Conservation (phyloP, 2,113 vertebrate species). For the Varanus salvator region DNA sequence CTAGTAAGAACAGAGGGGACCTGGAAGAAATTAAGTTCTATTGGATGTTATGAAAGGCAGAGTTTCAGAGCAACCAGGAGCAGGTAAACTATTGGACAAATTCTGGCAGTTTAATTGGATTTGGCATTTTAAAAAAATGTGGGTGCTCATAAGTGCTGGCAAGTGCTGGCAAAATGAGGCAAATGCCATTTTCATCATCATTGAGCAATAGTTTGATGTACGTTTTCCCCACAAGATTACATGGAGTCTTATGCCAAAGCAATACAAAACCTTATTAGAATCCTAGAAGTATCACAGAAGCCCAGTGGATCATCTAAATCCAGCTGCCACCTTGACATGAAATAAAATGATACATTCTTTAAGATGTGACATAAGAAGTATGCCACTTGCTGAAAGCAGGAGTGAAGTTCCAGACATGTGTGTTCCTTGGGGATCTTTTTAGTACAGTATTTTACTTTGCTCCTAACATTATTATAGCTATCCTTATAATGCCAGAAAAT, state of each 20-base stretch:
- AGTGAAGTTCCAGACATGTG: neutral
- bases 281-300: neutral
- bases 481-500: constrained; percentile 11
- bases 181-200: constrained; percentile 1
- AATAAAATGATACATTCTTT: neutral
- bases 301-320: neutral
- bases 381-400: neutral
- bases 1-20: neutral
- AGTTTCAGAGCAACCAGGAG: neutral
- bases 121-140: neutral
- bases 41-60: neutral
- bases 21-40: neutral
- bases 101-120: constrained; percentile 7
- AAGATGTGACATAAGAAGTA: neutral
- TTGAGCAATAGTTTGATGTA: neutral
- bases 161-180: neutral
- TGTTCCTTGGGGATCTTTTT: neutral
- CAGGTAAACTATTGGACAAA: neutral
- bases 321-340: neutral
- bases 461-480: neutral
- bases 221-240: neutral
- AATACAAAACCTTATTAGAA: neutral
- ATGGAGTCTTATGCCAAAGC: neutral
- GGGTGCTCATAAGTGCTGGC: neutral
- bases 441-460: neutral